Conservation (phyloP, 2,797 vertebrate species). For the Sebastes diaconus region DNA sequence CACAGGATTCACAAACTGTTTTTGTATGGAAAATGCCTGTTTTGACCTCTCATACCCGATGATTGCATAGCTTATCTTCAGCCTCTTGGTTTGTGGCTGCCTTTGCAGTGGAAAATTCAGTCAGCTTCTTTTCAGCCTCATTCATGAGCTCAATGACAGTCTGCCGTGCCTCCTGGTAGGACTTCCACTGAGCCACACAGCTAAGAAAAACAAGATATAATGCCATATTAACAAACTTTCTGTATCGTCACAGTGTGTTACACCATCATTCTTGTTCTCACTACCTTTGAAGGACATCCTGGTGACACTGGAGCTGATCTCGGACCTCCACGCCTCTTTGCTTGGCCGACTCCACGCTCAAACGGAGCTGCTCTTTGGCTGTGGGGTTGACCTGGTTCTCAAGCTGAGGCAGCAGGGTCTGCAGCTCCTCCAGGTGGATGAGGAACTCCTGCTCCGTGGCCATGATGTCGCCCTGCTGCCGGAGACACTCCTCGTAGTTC, state of each 20-base stretch:
- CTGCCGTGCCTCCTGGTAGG: constrained; percentile 89
- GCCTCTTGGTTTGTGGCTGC: constrained; percentile 85
- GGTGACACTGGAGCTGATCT: constrained; percentile 87
- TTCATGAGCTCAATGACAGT: constrained; percentile 93
- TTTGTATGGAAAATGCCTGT: neutral
- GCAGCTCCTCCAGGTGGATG: constrained; percentile 85
- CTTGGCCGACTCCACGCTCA: constrained; percentile 85
- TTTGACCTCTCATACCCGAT: constrained; percentile 81
- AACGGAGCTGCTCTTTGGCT: constrained; percentile 85
- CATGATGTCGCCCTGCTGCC: constrained; percentile 90
- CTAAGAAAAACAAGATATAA: constrained; percentile 65
- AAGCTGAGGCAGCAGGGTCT: constrained; percentile 83
- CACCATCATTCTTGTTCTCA: neutral
- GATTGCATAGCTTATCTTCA: constrained; percentile 86
- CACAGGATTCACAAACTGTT: neutral
- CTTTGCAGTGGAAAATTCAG: constrained; percentile 90
- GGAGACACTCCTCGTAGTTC: constrained; percentile 91
- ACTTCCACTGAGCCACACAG: constrained; percentile 88
- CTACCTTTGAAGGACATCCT: constrained; percentile 84
- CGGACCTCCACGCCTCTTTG: constrained; percentile 84
- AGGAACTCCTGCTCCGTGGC: constrained; percentile 89
- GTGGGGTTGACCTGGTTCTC: constrained; percentile 85
- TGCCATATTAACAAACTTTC: neutral
- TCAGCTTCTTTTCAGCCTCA: constrained; percentile 91
- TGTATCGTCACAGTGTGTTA: neutral